Conservation (phyloP, 2,113 vertebrate species). For the Microcebus tavaratra region DNA sequence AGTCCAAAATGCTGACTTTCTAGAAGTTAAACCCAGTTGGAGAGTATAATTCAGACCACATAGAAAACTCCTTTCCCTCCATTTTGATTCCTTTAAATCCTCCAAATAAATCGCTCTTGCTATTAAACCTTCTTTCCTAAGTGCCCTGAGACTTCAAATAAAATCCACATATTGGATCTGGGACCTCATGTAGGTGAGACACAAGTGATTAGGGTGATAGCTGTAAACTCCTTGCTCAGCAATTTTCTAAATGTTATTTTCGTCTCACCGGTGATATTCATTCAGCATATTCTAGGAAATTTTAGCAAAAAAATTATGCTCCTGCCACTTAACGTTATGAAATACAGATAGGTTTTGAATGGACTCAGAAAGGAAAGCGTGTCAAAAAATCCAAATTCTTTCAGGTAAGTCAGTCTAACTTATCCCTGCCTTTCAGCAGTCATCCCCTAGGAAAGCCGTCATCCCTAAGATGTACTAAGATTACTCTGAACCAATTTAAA, state of each 20-base stretch:
- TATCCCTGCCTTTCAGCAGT: neutral
- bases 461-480: neutral
- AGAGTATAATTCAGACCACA: neutral
- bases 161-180: neutral
- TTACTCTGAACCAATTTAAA: neutral
- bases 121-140: slow-evolving; percentile 32
- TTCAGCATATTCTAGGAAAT: neutral
- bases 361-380: neutral
- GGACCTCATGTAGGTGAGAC: neutral
- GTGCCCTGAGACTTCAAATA: slow-evolving; percentile 24
- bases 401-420: neutral
- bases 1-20: slow-evolving; percentile 1
- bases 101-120: neutral
- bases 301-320: neutral
- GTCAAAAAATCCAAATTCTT: neutral
- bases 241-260: neutral
- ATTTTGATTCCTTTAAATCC: neutral
- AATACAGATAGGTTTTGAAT: neutral
- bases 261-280: neutral
- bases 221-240: neutral
- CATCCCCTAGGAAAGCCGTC: neutral
- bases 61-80: neutral
- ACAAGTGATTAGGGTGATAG: neutral
- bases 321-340: neutral
- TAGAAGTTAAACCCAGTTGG: neutral